Base-by-base conservation (phyloP, 1,140 invertebrate species). In the Dendrolimus kikuchii region DNA sequence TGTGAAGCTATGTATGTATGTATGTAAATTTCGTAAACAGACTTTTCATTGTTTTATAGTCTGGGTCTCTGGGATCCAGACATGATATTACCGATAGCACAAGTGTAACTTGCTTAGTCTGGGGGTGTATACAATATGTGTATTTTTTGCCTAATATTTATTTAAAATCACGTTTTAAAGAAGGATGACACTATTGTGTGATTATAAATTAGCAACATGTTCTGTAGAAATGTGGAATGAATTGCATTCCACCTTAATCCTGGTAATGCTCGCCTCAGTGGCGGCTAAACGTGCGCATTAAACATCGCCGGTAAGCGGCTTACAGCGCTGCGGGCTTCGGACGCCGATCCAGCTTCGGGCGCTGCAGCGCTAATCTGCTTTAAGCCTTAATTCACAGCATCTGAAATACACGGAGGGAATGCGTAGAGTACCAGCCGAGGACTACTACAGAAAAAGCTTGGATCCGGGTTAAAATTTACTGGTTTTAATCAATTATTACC, bases 251-350 rank as follows among this genome's bases (percentile, higher is more conserved):
- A 23, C 23, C 23, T 23, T 23, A 23, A 23, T 23, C 23, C 23
- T 23, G 23, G 23, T 46, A 38, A 50, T 40, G 49, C 23, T 40
- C 49, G 42, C 40, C 39, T 49, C 38, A 49, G 47, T 49, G 8
- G 37, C 36, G 42, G 10, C n/a, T 41, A 41, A 41, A 23, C 23
- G 39, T 41, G 49, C 8, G 49, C 38, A 41, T 50, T 41, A 50
- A 50, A 41, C 49, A 50, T 49, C 36, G 38, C 8, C 36, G 39
- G n/a, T 50, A 50, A 50, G 49, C 49, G 8, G 49, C 49, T 50
- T 50, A 50, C 49, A 50, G 49, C 49, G 49, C 9, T 50, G 39
- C 39, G 40, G 10, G 40, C 39, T 10, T 38, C 39, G 6, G 49
- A 40, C 47, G 43, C n/a, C n/a, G 43, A 5, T n/a, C 43, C n/a